Evolutionary conservation across 2,888 invertebrate genomes (phyloP), one percentile per base, ranked within the genome.

Genomic region (Acanthosepion esculentum): DNA sequence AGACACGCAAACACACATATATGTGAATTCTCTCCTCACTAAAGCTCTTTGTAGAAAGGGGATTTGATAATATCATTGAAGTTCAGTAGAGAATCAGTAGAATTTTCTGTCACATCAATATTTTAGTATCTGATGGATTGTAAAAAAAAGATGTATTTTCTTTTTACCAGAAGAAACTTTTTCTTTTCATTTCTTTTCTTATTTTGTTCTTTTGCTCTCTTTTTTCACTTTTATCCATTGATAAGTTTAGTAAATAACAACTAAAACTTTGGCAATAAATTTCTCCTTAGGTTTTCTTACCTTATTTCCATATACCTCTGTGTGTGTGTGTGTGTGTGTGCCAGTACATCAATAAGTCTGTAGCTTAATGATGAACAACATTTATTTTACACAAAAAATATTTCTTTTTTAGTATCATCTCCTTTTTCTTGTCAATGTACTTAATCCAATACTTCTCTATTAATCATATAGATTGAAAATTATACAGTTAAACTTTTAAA

Each of bases 71-170:
- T n/a, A 33, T 78, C n/a, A 78, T 78, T 33, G 33, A 33, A 78
- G n/a, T 78, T 33, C n/a, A 78, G n/a, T 18, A 23, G 78, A 78
- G n/a, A 33, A n/a, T 78, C 78, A 15, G 78, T n/a, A 33, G 78
- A 78, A 78, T 78, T 78, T 78, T 78, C 78, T 78, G 78, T 78
- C 78, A 78, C 78, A 33, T 78, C n/a, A 78, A 78, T 78, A 78
- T 78, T 78, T n/a, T 78, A 78, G 78, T 78, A 33, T 78, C 78
- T 15, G 78, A 78, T 33, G n/a, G 78, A 78, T 78, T 78, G 78
- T 78, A 78, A 78, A 33, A 78, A 78, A n/a, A n/a, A 12, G 20
- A 15, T 29, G n/a, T n/a, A 78, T 78, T 78, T 78, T 78, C 1
- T 1, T 33, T 78, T 78, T 33, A 15, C 78, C n/a, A n/a, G 33